A percentile compares a stretch with the other conserved stretches of the same genome.
Evolutionary conservation across 2,888 invertebrate species (phyloP).

Genomic region (Erebia epiphron): DNA sequence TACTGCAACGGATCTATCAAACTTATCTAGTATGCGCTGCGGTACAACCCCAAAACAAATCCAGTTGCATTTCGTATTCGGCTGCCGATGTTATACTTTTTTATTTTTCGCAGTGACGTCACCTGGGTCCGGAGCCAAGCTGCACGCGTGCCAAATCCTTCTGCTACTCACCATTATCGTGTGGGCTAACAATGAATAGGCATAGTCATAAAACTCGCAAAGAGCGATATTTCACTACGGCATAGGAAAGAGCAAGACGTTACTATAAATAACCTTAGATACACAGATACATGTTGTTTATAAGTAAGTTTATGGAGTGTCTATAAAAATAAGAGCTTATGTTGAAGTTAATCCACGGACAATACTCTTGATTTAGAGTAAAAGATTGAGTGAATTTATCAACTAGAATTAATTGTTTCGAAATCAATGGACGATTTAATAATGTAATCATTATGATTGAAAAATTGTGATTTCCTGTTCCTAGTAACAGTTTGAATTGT

Average conservation of each 20-base stretch:
- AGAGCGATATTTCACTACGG: slow-evolving; percentile 25
- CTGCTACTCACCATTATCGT: slow-evolving; percentile 63
- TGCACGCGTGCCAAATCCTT: slow-evolving; percentile 69
- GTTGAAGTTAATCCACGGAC: too few relatives aligned
- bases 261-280: not conserved
- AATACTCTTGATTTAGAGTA: too few relatives aligned
- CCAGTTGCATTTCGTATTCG: slow-evolving; percentile 34
- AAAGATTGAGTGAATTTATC: too few relatives aligned
- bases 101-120: slow-evolving; percentile 66
- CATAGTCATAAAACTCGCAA: slow-evolving; percentile 37
- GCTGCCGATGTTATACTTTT: slow-evolving; percentile 36
- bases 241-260: slow-evolving; percentile 18
- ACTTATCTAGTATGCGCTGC: slow-evolving; percentile 25
- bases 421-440: too few relatives aligned
- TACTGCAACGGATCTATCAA: slow-evolving; percentile 28
- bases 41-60: slow-evolving; percentile 31
- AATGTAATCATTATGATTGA: too few relatives aligned
- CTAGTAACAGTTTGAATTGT: too few relatives aligned
- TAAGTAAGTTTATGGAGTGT: too few relatives aligned
- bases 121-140: slow-evolving; percentile 68
- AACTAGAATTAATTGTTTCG: too few relatives aligned
- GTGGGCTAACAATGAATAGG: slow-evolving; percentile 72
- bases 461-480: too few relatives aligned
- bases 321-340: too few relatives aligned
- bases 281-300: not conserved